Percentiles rank a stretch among this genome's conserved stretches.
Evolutionary conservation across 2,888 invertebrate species (phyloP).

Genomic region (Leuctra nigra): DNA sequence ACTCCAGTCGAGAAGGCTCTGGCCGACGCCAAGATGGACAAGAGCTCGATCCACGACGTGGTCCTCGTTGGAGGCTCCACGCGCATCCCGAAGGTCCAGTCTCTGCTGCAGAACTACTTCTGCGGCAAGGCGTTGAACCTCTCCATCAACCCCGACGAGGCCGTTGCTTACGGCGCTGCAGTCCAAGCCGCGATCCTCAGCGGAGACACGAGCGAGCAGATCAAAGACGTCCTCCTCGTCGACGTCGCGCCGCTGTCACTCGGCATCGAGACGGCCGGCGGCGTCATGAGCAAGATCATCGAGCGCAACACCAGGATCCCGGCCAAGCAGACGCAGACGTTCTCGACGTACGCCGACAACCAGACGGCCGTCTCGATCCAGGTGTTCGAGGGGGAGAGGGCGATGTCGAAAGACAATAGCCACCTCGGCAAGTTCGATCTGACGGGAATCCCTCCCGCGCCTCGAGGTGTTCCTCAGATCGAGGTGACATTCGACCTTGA

Average conservation of each 20-base stretch:
- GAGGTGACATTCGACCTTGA: too few species aligned
- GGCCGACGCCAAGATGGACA: too few species aligned
- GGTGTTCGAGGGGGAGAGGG: constrained; percentile 90
- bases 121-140: constrained; percentile 92
- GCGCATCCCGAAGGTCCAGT: too few species aligned
- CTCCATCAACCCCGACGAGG: constrained; percentile 99
- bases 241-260: too few species aligned
- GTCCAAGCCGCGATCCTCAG: too few species aligned
- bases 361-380: constrained; percentile 92
- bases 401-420: constrained; percentile 95
- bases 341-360: constrained; percentile 96
- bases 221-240: constrained; percentile 85
- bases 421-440: constrained; percentile 93
- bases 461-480: too few species aligned
- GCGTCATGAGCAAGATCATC: too few species aligned
- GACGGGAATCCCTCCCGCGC: too few species aligned
- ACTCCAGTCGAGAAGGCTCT: constrained; percentile 63
- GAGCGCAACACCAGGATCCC: constrained; percentile 97
- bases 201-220: constrained; percentile 47
- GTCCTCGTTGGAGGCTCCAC: constrained; percentile 98
- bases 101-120: constrained; percentile 80
- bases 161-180: constrained; percentile 98
- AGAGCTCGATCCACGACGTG: too few species aligned
- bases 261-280: too few species aligned
- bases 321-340: too few species aligned